These are phyloP conservation scores for Hipparchia sbordonii DNA, from an alignment of 2,888 invertebrate genomes.

Conservation along the genomic window DNA sequence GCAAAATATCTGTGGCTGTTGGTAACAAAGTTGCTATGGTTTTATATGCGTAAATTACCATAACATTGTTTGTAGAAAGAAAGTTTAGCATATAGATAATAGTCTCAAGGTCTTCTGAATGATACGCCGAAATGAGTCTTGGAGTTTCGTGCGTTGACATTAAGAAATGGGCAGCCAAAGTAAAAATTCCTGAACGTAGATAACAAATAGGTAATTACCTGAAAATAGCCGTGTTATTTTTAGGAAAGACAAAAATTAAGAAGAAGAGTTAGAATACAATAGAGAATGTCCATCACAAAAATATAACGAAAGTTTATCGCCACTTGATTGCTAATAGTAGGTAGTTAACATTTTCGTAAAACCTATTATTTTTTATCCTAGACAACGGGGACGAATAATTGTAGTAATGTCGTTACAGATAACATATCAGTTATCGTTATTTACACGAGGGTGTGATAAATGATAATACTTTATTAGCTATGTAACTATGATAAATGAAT, in stretches of 20 bases:
- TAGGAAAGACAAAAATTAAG: no score
- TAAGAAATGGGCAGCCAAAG: not conserved
- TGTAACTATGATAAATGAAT: slow-evolving; percentile 1
- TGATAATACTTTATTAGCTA: not conserved
- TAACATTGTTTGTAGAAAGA: not conserved
- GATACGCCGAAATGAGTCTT: not conserved
- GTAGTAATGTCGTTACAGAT: not conserved
- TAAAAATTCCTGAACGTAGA: not conserved
- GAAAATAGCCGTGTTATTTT: no score
- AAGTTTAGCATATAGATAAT: not conserved
- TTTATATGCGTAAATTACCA: not conserved
- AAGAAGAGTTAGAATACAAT: not conserved
- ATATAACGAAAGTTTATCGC: not conserved
- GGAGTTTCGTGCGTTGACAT: not conserved
- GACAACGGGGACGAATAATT: not conserved
- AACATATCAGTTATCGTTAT: slow-evolving; percentile 1
- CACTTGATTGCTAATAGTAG: not conserved
- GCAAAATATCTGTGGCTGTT: no score
- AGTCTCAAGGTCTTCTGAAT: not conserved
- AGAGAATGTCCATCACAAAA: not conserved
- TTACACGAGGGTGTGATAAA: not conserved
- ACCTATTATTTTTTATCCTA: not conserved
- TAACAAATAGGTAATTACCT: not conserved
- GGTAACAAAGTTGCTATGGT: no score
- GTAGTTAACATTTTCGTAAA: not conserved